Conservation (phyloP, 2,888 invertebrate species). For the Smittia sp. region DNA sequence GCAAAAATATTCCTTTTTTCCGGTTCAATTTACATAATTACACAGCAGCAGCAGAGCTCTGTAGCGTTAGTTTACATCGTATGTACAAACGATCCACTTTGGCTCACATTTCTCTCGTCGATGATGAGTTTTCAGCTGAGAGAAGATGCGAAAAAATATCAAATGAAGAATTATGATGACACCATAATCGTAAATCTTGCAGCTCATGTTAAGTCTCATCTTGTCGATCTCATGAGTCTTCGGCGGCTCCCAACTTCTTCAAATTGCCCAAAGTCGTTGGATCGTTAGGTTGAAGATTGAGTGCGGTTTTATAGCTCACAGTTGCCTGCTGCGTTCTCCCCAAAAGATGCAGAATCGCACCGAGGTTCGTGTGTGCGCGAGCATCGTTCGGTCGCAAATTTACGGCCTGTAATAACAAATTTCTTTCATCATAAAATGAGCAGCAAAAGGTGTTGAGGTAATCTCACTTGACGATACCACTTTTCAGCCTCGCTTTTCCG, state of each 20-base stretch:
- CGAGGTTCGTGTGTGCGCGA: constrained; percentile 88
- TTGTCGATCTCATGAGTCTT: constrained; percentile 27
- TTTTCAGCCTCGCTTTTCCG: constrained; percentile 78
- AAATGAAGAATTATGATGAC: constrained; percentile 29
- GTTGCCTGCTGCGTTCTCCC: constrained; percentile 87
- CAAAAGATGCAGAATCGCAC: constrained; percentile 91
- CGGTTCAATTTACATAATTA: constrained; percentile 30
- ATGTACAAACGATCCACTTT: constrained; percentile 22
- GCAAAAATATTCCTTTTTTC: constrained; percentile 19
- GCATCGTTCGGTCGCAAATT: constrained; percentile 68
- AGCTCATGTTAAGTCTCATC: constrained; percentile 5
- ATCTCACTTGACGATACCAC: constrained; percentile 75
- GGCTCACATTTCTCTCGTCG: not conserved
- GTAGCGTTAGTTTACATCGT: not conserved
- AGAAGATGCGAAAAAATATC: constrained; percentile 1
- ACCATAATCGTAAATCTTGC: constrained; percentile 8
- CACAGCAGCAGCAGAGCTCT: not conserved
- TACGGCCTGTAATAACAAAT: constrained; percentile 49
- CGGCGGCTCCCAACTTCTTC: constrained; percentile 61
- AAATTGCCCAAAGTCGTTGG: constrained; percentile 85
- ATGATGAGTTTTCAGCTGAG: not conserved
- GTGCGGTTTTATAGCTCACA: constrained; percentile 77
- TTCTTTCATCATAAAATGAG: not conserved
- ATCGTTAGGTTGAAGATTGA: constrained; percentile 84
- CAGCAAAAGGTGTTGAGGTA: not conserved